Conservation (phyloP, 2,888 invertebrate genomes). For the Suillia variegata region DNA sequence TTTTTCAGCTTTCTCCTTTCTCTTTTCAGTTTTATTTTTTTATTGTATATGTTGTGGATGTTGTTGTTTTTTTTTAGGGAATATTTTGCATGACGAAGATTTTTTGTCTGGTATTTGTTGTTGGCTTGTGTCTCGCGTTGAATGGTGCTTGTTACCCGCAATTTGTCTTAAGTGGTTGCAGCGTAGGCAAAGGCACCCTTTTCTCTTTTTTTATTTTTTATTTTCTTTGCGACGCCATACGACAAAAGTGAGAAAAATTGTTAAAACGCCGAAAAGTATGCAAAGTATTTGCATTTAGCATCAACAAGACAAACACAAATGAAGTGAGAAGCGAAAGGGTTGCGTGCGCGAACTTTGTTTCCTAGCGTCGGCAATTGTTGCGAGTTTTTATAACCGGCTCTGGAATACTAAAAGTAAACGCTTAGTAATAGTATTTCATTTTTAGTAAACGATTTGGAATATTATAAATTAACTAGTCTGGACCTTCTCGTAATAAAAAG, state of each 20-base stretch:
- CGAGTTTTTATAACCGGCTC: too few relatives aligned
- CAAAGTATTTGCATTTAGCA: slow-evolving; percentile 58
- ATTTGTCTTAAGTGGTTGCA: slow-evolving; percentile 55
- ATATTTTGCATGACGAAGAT: too few relatives aligned
- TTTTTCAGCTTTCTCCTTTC: slow-evolving; percentile 18
- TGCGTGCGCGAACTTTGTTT: slow-evolving; percentile 28
- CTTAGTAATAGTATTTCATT: too few relatives aligned
- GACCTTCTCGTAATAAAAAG: too few relatives aligned
- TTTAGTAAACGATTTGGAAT: too few relatives aligned
- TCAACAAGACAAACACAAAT: slow-evolving; percentile 52
- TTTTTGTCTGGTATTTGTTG: slow-evolving; percentile 25
- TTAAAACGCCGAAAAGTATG: slow-evolving; percentile 52
- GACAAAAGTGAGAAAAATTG: slow-evolving; percentile 42
- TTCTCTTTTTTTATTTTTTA: too few relatives aligned
- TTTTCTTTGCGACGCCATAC: slow-evolving; percentile 32
- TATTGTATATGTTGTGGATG: too few relatives aligned
- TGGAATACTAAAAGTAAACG: too few relatives aligned
- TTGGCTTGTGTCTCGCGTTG: slow-evolving; percentile 20
- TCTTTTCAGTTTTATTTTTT: slow-evolving; percentile 14
- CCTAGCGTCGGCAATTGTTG: too few relatives aligned
- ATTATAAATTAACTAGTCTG: too few relatives aligned
- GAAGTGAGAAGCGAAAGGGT: slow-evolving; percentile 42
- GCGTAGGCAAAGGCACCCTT: slow-evolving; percentile 20
- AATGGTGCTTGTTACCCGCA: slow-evolving; percentile 51
- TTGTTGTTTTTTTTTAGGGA: slow-evolving; percentile 14